phyloP scores from a whole-genome alignment of 2,888 invertebrate species.

The Dynastes grantii region DNA sequence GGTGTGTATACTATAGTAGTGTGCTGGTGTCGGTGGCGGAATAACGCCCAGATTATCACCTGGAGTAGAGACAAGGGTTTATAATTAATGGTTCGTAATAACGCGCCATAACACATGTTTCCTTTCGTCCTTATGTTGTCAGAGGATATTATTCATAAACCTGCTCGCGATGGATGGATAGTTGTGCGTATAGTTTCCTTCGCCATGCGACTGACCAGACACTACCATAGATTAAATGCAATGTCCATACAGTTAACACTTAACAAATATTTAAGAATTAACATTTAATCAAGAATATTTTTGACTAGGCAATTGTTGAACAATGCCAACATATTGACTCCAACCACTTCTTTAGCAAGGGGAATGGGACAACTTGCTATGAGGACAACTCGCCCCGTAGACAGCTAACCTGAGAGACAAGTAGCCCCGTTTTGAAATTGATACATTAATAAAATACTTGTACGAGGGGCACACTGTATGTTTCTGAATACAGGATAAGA shows the following conservation, averaged over 20 bases:
- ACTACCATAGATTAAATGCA: constrained; percentile 25
- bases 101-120: constrained; percentile 61
- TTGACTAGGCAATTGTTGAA: too few relatives aligned
- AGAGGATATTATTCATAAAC: constrained; percentile 56
- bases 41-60: constrained; percentile 63
- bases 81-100: constrained; percentile 66
- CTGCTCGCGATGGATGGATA: constrained; percentile 44
- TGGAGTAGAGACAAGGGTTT: constrained; percentile 64
- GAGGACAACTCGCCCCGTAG: too few relatives aligned
- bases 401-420: too few relatives aligned
- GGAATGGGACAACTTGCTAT: too few relatives aligned
- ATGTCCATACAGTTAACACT: not conserved
- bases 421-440: too few relatives aligned
- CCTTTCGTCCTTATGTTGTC: constrained; percentile 57
- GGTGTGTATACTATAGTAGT: constrained; percentile 49
- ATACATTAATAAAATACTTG: too few relatives aligned
- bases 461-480: too few relatives aligned
- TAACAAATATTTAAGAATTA: constrained; percentile 16
- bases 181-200: not conserved
- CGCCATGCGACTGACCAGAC: constrained; percentile 40
- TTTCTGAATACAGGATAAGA: too few relatives aligned
- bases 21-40: constrained; percentile 33
- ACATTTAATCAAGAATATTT: too few relatives aligned
- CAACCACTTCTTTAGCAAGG: too few relatives aligned
- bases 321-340: too few relatives aligned